Evolutionary conservation across 2,113 vertebrate species (phyloP).

Genomic region (Calypte anna): DNA sequence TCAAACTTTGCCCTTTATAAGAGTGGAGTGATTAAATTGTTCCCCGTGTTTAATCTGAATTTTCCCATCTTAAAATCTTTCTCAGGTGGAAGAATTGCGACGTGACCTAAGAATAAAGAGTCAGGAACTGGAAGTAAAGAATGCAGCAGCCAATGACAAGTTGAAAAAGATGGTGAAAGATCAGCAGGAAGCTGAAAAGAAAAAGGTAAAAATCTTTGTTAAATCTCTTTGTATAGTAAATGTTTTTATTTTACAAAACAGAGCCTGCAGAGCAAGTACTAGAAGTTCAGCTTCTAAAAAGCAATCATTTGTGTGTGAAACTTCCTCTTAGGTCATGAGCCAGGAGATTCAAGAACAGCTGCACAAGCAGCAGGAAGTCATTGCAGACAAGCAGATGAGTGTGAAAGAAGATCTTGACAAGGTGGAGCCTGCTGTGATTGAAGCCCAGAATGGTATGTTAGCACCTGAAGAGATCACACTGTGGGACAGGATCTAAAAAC

Average conservation of each 20-base stretch:
- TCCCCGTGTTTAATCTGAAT: not conserved
- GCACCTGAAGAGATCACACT: not conserved
- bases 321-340: conserved; percentile 89
- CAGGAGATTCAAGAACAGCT: conserved; percentile 97
- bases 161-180: conserved; percentile 99
- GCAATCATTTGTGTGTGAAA: not conserved
- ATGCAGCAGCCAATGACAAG: conserved; percentile 97
- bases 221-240: not conserved
- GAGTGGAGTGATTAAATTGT: not conserved
- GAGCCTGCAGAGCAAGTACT: not conserved
- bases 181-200: conserved; percentile 98
- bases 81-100: conserved; percentile 94
- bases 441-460: conserved; percentile 94
- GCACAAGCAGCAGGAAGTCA: conserved; percentile 95
- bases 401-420: conserved; percentile 96
- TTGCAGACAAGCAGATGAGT: conserved; percentile 95
- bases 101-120: conserved; percentile 96
- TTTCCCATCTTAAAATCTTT: not conserved
- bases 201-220: conserved; percentile 81
- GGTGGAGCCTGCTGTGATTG: conserved; percentile 97
- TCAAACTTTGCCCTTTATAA: not conserved
- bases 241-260: not conserved
- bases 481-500: not conserved
- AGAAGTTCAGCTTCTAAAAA: not conserved
- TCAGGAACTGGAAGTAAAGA: conserved; percentile 96